Percentiles rank a stretch among this genome's conserved stretches.
Evolutionary conservation across 2,113 vertebrate genomes (phyloP).

Genomic region (Crocuta crocuta): DNA sequence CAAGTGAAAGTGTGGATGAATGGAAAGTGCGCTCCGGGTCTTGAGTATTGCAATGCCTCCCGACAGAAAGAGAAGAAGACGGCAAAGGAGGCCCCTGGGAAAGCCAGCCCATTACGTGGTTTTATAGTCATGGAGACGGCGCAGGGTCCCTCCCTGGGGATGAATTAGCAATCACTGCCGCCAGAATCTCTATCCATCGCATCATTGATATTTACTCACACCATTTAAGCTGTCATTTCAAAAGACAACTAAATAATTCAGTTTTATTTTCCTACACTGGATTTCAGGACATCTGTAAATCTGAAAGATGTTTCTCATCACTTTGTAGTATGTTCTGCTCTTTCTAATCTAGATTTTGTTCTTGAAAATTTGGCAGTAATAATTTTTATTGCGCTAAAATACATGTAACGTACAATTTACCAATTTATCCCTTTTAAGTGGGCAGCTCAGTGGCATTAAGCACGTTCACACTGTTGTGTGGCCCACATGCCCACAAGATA

Average conservation of each 20-base stretch:
- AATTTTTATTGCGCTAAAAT: background rate
- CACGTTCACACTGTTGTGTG: rapidly evolving
- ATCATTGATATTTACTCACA: background rate
- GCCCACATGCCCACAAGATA: background rate
- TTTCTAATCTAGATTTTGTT: background rate
- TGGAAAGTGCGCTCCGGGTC: rapidly evolving
- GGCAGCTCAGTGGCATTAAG: rapidly evolving
- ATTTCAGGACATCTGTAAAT: slow-evolving; percentile 4
- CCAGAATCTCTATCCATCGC: background rate
- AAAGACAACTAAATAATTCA: slow-evolving; percentile 46
- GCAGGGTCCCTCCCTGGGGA: background rate
- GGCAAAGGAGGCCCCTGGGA: background rate
- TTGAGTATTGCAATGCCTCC: background rate
- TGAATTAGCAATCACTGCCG: background rate
- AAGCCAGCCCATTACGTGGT: rapidly evolving
- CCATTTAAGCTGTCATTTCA: slow-evolving; percentile 46
- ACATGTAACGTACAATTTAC: background rate
- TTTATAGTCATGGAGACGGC: rapidly evolving
- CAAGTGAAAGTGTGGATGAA: rapidly evolving
- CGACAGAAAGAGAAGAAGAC: background rate
- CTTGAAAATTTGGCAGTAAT: background rate
- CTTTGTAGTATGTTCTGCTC: background rate
- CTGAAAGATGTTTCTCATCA: background rate
- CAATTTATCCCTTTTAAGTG: too few relatives aligned
- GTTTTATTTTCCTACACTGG: background rate